phyloP scores from a whole-genome alignment of 2,888 invertebrate genomes.

The Caprella mutica region DNA sequence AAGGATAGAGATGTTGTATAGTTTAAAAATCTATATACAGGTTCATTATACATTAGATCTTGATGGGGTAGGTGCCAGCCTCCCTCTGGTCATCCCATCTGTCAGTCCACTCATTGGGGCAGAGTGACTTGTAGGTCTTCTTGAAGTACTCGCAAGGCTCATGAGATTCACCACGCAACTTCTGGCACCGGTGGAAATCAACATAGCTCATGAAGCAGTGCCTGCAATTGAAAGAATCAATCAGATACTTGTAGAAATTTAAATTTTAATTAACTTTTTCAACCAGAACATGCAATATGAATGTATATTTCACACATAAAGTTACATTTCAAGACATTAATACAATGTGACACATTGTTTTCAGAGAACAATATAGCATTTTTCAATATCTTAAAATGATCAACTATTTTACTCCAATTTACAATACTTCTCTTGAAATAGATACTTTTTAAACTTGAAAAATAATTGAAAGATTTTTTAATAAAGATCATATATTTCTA shows the following conservation, averaged over 20 bases:
- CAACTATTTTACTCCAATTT: not conserved
- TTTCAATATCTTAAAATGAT: not conserved
- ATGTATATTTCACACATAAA: no score
- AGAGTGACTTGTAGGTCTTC: constrained; percentile 63
- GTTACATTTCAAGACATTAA: no score
- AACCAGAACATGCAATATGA: no score
- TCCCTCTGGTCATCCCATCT: constrained; percentile 74
- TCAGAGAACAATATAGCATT: no score
- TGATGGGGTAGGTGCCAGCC: constrained; percentile 66
- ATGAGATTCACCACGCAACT: constrained; percentile 73
- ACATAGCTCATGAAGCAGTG: constrained; percentile 87
- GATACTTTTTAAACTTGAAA: not conserved
- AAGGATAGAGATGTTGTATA: no score
- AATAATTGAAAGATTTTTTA: not conserved
- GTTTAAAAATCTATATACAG: no score
- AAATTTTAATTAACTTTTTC: not conserved
- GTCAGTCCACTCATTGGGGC: constrained; percentile 77
- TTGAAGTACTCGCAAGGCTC: constrained; percentile 85
- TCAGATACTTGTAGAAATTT: not conserved
- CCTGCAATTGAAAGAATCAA: constrained; percentile 44
- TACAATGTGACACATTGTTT: no score
- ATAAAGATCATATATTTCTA: not conserved
- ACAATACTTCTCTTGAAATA: no score
- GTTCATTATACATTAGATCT: no score
- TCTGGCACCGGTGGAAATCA: constrained; percentile 84